Conservation (phyloP, 1,140 invertebrate genomes). For the Ganaspis sp. region DNA sequence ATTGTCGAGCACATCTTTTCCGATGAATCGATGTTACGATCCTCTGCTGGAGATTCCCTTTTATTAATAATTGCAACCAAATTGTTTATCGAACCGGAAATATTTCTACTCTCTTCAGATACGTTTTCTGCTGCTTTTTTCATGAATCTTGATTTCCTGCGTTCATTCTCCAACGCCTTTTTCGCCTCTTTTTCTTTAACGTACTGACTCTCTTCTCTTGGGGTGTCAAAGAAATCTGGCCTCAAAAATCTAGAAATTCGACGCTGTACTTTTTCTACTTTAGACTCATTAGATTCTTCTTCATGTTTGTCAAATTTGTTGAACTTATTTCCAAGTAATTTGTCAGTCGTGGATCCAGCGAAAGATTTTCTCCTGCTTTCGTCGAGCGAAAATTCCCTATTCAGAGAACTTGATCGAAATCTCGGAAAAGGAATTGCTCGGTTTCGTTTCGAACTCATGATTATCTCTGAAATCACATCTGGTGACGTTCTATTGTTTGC, state of each 20-base stretch:
- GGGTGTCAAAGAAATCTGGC: conserved; percentile 87
- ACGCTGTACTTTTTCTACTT: conserved; percentile 72
- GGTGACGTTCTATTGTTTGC: conserved; percentile 66
- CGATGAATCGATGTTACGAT: conserved; percentile 66
- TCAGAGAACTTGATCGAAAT: conserved; percentile 67
- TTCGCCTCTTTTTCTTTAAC: conserved; percentile 82
- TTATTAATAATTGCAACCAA: conserved; percentile 42
- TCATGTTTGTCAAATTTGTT: conserved; percentile 70
- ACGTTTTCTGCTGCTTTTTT: conserved; percentile 63
- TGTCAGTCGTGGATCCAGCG: conserved; percentile 68
- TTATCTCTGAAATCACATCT: conserved; percentile 56
- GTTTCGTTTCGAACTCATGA: conserved; percentile 56
- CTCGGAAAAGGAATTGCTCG: conserved; percentile 69
- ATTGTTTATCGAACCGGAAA: conserved; percentile 58
- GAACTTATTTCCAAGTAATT: conserved; percentile 78
- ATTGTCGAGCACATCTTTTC: conserved; percentile 66
- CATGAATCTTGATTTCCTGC: conserved; percentile 70
- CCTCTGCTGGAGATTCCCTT: conserved; percentile 43
- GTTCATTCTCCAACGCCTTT: conserved; percentile 72
- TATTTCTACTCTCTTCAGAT: conserved; percentile 68
- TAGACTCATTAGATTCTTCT: conserved; percentile 67
- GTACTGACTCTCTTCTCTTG: conserved; percentile 82
- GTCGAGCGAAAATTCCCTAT: conserved; percentile 54
- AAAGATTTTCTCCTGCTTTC: conserved; percentile 53
- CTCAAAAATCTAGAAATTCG: conserved; percentile 84